Evolutionary conservation across 2,888 invertebrate genomes (phyloP), one percentile per base, ranked within the genome.

Genomic region (Yponomeuta malinellus): DNA sequence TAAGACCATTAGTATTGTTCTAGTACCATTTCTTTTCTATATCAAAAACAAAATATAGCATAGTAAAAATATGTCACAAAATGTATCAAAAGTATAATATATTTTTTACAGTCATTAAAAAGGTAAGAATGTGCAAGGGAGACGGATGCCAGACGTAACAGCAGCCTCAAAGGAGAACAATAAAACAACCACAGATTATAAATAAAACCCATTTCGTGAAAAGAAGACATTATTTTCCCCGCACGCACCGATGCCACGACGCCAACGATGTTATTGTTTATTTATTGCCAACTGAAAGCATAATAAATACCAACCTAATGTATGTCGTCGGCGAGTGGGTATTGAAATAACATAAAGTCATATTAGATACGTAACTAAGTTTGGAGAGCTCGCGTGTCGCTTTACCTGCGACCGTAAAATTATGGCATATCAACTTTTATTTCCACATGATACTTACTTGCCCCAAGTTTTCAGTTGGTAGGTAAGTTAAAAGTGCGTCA

Each of bases 341-440:
- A 59, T 15, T 59, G 52, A 59, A 12, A 59, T 59, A 59, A 15
- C 52, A 59, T 59, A 59, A 59, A 59, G 52, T 3, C 12, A 5
- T 15, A 59, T 59, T 59, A 59, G 15, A 15, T 43, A 43, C 5
- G 43, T 43, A 43, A 43, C 43, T 59, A 12, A 59, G 52, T 59
- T 59, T 15, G 15, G 52, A 15, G 52, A 12, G 52, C 52, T 59
- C 52, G 52, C 52, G 52, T 59, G 52, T 59, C 52, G 52, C 4
- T 59, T 59, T 59, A 59, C 12, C 15, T 12, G 12, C 52, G 52
- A 15, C 52, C 52, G 15, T 59, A 59, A 59, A 59, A 59, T 59
- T 59, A 59, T 59, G 52, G 52, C 52, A 59, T 59, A 59, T 59
- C 52, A 59, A 59, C 52, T 59, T 59, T 59, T 59, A 59, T 59